Base-by-base conservation (phyloP, 2,113 vertebrate species). In the Myotis brandtii region DNA sequence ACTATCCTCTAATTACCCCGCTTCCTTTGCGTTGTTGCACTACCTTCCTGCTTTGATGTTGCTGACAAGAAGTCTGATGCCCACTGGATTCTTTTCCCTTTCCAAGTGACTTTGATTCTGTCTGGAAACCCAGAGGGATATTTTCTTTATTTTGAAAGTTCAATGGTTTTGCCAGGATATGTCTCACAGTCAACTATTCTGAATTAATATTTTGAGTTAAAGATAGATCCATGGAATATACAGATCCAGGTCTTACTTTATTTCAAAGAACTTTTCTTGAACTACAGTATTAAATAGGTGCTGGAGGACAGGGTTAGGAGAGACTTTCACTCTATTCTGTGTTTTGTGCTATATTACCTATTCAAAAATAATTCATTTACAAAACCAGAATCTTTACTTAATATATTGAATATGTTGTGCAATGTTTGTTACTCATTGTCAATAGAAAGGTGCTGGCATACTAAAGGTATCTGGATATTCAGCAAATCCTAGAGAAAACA, bases 101-200 rank as follows among this genome's bases (percentile, higher is more conserved):
- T 91, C 16, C 46, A 85, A 77, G 43, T 73, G 23, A 52, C n/a
- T 84, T 85, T 21, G 30, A 67, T 73, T 86, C 32, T 89, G 8
- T 10, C 20, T 75, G 34, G 27, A 96, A 88, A 88, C 25, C 30
- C 66, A 91, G 67, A 85, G 25, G 5, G 3, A 81, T 86, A 54
- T 86, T 79, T 54, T 70, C 34, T 96, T 72, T 93, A 73, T 50
- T 90, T 95, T 73, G 48, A 87, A 89, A 92, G 48, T 73, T 83
- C 32, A 76, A 12, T 84, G 52, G 20, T 84, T 92, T 95, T 87
- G n/a, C 50, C 37, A 59, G 59, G 46, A 17, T 91, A 72, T 59
- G 1, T 88, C 25, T 95, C 46, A 81, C 3, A 64, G 16, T 73
- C 64, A 37, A 94, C 23, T 75, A 2, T 82, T 89, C 17, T 73